Base-by-base conservation (phyloP, 2,113 vertebrate genomes). In the Stigmatopora nigra region DNA sequence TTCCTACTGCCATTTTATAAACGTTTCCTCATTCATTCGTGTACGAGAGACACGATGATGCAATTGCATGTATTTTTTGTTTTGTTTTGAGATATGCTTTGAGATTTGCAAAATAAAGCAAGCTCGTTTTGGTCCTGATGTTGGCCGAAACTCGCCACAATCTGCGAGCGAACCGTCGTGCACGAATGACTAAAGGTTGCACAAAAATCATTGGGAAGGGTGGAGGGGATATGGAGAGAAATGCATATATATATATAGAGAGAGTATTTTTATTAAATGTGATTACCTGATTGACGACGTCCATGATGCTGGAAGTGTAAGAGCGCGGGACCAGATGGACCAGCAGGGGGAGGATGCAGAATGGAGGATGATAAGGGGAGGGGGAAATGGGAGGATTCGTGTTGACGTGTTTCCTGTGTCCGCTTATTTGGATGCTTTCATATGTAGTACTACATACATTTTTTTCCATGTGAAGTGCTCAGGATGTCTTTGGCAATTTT, bases 241-340 rank as follows among this genome's bases (percentile, higher is more conserved):
- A 8, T 55, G 22, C 9, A 10, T 53, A 31, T 1, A 31, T 53
- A 4, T 53, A 22, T n/a, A 10, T 35, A 47, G 35, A 10, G 35
- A 47, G 35, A 10, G 31, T 59, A 11, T 38, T 17, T 36, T n/a
- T 59, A 13, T 44, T 12, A 45, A 31, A 31, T 31, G 3, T 31
- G 3, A 12, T 31, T 80, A 87, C 86, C 83, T 86, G 79, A 71
- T 87, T 87, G 17, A 80, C 74, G 59, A 87, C 65, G 77, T 87
- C 83, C 86, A 87, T 87, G 82, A 71, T 87, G 75, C 72, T 10
- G 70, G 61, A 63, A 65, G 77, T 66, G 41, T 72, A 74, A 61
- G 69, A 49, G 62, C 67, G 67, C 61, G 58, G 68, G 58, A 57
- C 20, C 70, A 70, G 56, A 51, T 19, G 65, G 66, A 70, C 59